Percentiles rank a stretch among this genome's conserved stretches.
phyloP scores from a whole-genome alignment of 2,888 invertebrate species.

The Endomychus coccineus region DNA sequence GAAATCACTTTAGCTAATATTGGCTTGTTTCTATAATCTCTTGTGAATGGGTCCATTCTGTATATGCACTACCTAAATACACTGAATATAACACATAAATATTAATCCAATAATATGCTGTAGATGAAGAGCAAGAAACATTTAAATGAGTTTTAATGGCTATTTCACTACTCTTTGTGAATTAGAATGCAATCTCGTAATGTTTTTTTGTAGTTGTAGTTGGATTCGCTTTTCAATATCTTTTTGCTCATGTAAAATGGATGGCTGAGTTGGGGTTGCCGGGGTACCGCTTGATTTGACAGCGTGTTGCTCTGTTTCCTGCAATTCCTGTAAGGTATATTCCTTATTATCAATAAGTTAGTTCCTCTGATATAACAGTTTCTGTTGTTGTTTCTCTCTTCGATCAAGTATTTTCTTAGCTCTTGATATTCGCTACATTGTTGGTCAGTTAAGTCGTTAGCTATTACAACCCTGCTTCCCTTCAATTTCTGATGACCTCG shows the following conservation, averaged over 20 bases:
- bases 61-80: no score
- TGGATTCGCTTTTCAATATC: not conserved
- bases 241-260: not conserved
- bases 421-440: not conserved
- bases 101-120: not conserved
- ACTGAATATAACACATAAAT: not conserved
- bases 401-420: slow-evolving; percentile 1
- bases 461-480: not conserved
- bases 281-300: not conserved
- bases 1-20: not conserved
- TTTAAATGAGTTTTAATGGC: no score
- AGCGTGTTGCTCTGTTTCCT: not conserved
- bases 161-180: slow-evolving; percentile 3
- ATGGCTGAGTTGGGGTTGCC: slow-evolving; percentile 4
- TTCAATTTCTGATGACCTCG: not conserved
- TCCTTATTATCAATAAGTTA: not conserved
- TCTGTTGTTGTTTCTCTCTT: slow-evolving; percentile 1
- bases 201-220: not conserved
- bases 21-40: not conserved
- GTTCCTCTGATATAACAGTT: slow-evolving; percentile 1
- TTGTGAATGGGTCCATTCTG: not conserved
- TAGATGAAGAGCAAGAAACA: no score
- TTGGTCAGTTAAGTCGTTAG: not conserved
- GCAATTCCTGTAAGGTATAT: slow-evolving; percentile 1
- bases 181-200: slow-evolving; percentile 1